Percentiles rank a stretch among this genome's conserved stretches.
Conservation (phyloP, 2,888 invertebrate genomes). For the Drosophila pegasa region DNA sequence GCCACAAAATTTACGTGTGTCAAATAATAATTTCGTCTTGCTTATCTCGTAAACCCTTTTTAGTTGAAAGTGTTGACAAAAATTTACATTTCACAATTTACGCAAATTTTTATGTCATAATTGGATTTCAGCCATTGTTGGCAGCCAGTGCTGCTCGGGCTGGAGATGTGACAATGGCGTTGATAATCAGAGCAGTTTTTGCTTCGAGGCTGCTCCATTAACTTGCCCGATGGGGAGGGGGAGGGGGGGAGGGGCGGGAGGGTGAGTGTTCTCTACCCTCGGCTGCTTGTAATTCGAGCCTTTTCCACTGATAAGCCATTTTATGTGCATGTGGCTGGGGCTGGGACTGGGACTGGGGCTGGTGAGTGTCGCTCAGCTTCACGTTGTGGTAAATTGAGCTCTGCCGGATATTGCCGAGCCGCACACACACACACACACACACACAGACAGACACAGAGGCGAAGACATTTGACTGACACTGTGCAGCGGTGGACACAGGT, state of each 20-base stretch:
- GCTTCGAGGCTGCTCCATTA: conserved; percentile 25
- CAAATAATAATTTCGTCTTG: conserved; percentile 73
- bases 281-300: conserved; percentile 65
- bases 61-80: conserved; percentile 57
- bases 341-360: conserved; percentile 6
- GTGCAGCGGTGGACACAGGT: conserved; percentile 25
- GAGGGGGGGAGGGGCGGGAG: neutral
- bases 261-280: conserved; percentile 18
- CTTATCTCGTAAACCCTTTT: conserved; percentile 57
- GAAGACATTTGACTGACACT: conserved; percentile 21
- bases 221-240: conserved; percentile 1
- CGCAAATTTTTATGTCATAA: conserved; percentile 78
- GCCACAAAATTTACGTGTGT: conserved; percentile 71
- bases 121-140: conserved; percentile 70
- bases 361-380: conserved; percentile 1
- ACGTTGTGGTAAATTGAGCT: conserved; percentile 67
- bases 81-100: conserved; percentile 78
- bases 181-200: conserved; percentile 56
- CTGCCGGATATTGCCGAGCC: conserved; percentile 66
- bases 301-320: conserved; percentile 73
- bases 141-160: conserved; percentile 15
- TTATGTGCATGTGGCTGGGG: conserved; percentile 50
- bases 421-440: conserved; percentile 13
- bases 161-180: conserved; percentile 71
- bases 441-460: neutral